Evolutionary conservation across 2,113 vertebrate genomes (phyloP).

Genomic region (Glaucomys volans): DNA sequence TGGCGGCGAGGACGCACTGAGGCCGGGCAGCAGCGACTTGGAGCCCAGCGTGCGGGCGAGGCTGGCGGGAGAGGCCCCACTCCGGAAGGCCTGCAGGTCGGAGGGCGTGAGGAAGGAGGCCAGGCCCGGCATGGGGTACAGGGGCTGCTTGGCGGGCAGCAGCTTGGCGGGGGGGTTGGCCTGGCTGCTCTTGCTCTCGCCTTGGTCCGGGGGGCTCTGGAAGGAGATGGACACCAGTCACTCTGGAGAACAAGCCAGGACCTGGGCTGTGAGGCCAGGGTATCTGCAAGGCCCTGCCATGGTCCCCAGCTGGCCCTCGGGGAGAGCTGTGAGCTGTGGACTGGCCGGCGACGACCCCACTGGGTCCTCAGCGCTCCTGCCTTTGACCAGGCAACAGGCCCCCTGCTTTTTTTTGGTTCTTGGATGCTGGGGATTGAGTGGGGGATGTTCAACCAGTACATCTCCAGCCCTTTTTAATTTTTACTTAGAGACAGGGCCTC

Average conservation of each 20-base stretch:
- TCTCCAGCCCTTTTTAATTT: no score
- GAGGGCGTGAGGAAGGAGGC: constrained; percentile 94
- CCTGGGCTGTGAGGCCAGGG: fast-evolving
- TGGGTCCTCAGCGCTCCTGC: background rate
- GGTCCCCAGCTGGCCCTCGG: background rate
- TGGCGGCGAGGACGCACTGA: constrained; percentile 96
- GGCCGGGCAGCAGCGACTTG: constrained; percentile 96
- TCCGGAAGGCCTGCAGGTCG: constrained; percentile 96
- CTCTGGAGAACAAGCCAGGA: background rate
- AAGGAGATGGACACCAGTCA: constrained; percentile 64
- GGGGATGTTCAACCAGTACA: no score
- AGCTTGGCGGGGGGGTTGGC: constrained; percentile 94
- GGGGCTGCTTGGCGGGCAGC: constrained; percentile 94
- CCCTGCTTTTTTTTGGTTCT: background rate
- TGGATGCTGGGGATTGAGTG: no score
- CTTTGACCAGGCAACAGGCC: background rate
- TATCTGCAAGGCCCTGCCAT: background rate
- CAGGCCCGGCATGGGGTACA: constrained; percentile 95
- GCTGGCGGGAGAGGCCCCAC: constrained; percentile 91
- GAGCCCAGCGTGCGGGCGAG: constrained; percentile 94
- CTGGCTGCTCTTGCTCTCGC: constrained; percentile 92
- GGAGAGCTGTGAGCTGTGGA: background rate
- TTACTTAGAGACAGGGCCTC: no score
- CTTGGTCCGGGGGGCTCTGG: constrained; percentile 95
- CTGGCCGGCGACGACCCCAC: background rate